Evolutionary conservation across 2,113 vertebrate genomes (phyloP), one percentile per base, ranked within the genome.

Genomic region (Aptenodytes forsteri): DNA sequence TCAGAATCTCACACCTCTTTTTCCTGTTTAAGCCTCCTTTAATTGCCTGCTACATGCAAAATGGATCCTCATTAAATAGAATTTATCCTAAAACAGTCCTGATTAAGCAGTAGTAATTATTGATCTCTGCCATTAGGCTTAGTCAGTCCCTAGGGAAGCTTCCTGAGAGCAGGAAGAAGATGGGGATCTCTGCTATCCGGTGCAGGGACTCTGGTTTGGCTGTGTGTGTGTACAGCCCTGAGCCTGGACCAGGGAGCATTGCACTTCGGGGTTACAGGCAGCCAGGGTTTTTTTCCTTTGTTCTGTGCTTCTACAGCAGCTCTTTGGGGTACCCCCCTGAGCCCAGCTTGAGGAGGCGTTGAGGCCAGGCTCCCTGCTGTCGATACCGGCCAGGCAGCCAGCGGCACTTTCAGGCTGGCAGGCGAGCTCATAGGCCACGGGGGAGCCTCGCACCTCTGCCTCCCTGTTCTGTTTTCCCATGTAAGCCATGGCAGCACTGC

Each of bases 71-170:
- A 90, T 97, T 97, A 97, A 88, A 91, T 30, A 96, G 71, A 95
- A 67, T 88, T 95, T 90, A 91, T 88, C 89, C 62, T 85, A 80
- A 93, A 95, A 49, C 78, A 75, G 59, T 32, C 86, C 93, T 93
- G 91, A 97, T 97, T 96, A 97, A 92, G 92, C 52, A 88, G 34
- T 58, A 88, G 88, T 59, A 97, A 96, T 97, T 97, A 96, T 89
- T 96, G 87, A n/a, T 91, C 32, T 38, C 17, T 95, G 78, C 80
- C 86, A 88, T 96, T 93, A 97, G 86, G 46, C 90, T 93, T 83
- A 88, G 90, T 88, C 93, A 86, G 78, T 90, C 93, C 86, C 81
- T 34, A 52, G 89, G 89, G 80, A 94, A 91, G 49, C 59, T 91
- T 89, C 59, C 49, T 66, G 67, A 71, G 77, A 85, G 91, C 70